Evolutionary conservation across 2,113 vertebrate genomes (phyloP).

Genomic region (Isichthys henryi): DNA sequence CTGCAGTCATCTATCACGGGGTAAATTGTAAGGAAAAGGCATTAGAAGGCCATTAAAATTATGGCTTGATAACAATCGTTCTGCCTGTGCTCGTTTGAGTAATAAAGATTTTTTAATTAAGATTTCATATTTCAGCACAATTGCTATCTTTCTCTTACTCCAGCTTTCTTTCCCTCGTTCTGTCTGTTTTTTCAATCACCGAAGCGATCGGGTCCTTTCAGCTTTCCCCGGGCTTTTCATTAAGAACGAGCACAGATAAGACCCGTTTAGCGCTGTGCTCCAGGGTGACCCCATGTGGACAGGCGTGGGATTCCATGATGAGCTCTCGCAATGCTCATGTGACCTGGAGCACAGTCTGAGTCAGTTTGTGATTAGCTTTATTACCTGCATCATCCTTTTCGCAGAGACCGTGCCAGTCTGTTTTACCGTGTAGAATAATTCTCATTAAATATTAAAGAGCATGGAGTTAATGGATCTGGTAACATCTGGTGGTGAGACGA

Average conservation of each 20-base stretch:
- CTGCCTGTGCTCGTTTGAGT: slow-evolving; percentile 34
- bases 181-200: slow-evolving; percentile 24
- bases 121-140: slow-evolving; percentile 38
- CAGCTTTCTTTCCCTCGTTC: slow-evolving; percentile 1
- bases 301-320: not conserved
- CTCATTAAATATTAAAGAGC: slow-evolving; percentile 36
- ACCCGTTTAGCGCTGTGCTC: slow-evolving; percentile 26
- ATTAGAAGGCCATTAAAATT: slow-evolving; percentile 36
- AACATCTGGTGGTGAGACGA: slow-evolving; percentile 32
- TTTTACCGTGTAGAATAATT: not conserved
- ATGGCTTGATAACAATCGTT: slow-evolving; percentile 38
- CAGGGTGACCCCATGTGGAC: slow-evolving; percentile 14
- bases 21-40: slow-evolving; percentile 23
- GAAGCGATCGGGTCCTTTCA: slow-evolving; percentile 33
- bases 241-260: slow-evolving; percentile 35
- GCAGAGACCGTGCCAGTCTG: not conserved
- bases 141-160: slow-evolving; percentile 18
- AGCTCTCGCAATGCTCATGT: not conserved
- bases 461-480: slow-evolving; percentile 28
- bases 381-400: not conserved
- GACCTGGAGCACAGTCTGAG: not conserved
- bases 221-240: slow-evolving; percentile 37
- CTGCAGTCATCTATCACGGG: slow-evolving; percentile 25
- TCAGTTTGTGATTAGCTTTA: not conserved
- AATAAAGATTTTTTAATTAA: slow-evolving; percentile 46